Base-by-base conservation (phyloP, 1,140 invertebrate genomes). In the Diabrotica virgifera region DNA sequence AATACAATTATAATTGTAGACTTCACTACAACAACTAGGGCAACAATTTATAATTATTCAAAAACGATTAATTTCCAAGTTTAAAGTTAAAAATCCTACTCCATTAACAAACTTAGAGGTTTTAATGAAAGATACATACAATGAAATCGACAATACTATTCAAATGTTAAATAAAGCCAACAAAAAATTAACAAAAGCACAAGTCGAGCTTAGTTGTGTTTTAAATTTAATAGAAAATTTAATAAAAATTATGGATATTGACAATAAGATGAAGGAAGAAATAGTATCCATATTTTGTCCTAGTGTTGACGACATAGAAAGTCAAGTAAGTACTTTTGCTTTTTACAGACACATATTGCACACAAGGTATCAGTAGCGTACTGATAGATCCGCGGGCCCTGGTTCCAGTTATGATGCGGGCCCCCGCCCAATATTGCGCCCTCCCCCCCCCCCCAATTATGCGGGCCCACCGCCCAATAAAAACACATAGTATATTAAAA, bases 81-180 rank as follows among this genome's bases (percentile, higher is more conserved):
- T 90, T 74, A 88, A 90, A 67, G 89, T 91, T 62, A 87, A 89
- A 75, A 91, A 89, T 51, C 89, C 90, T 3, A 82, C 85, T 4
- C 85, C 90, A 36, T 81, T 92, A 58, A 86, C 85, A 37, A 85
- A 88, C 69, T 77, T 93, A 14, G 87, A 91, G 76, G 86, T 85
- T 12, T 77, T 94, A 24, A 80, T 94, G 63, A 85, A 87, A 64
- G 87, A 89, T 55, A 91, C 90, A 8, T 85, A 89, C 72, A 78
- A 82, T 69, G 85, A 89, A 70, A 85, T 92, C 35, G 75, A 80
- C 10, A 76, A 77, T 38, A 74, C 77, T 8, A 79, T 83, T 6
- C 77, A 83, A 36, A 72, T 80, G 63, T 80, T 88, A 60, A 74
- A 81, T 68, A 68, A 77, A 11, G 76, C 78, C 68, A 75, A 78